Percentiles rank a stretch among this genome's conserved stretches.
Evolutionary conservation across 2,797 vertebrate species (phyloP).

Genomic region (Megalops cyprinoides): DNA sequence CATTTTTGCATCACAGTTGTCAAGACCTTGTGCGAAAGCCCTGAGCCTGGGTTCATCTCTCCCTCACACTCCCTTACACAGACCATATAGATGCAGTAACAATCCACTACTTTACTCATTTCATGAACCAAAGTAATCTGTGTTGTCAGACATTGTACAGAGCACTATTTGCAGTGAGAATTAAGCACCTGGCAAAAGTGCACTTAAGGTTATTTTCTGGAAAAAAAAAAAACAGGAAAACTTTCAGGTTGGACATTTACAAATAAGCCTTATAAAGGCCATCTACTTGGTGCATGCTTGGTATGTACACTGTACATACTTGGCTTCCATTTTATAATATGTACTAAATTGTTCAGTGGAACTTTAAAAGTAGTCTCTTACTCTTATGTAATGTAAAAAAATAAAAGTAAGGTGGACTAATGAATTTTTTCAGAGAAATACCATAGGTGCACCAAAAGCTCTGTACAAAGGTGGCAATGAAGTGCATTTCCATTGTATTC

Average conservation of each 20-base stretch:
- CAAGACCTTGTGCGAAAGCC: neutral
- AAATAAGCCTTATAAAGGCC: neutral
- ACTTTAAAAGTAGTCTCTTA: neutral
- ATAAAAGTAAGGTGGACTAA: neutral
- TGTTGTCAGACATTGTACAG: conserved; percentile 13
- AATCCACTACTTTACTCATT: neutral
- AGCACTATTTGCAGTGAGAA: neutral
- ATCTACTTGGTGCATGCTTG: neutral
- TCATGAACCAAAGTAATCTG: conserved; percentile 14
- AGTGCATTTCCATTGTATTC: neutral
- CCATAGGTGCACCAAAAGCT: neutral
- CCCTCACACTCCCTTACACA: neutral
- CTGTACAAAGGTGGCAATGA: neutral
- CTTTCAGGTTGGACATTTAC: neutral
- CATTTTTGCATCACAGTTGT: neutral
- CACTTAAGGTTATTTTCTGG: neutral
- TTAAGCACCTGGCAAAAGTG: conserved; percentile 3
- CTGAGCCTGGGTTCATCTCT: neutral
- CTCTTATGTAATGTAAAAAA: neutral
- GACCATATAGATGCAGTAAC: conserved; percentile 11
- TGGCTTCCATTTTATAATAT: neutral
- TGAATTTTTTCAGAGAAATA: neutral
- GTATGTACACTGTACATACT: neutral
- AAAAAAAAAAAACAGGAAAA: neutral
- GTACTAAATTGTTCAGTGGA: neutral